Evolutionary conservation across 2,113 vertebrate genomes (phyloP).

Genomic region (Cebidichthys violaceus): DNA sequence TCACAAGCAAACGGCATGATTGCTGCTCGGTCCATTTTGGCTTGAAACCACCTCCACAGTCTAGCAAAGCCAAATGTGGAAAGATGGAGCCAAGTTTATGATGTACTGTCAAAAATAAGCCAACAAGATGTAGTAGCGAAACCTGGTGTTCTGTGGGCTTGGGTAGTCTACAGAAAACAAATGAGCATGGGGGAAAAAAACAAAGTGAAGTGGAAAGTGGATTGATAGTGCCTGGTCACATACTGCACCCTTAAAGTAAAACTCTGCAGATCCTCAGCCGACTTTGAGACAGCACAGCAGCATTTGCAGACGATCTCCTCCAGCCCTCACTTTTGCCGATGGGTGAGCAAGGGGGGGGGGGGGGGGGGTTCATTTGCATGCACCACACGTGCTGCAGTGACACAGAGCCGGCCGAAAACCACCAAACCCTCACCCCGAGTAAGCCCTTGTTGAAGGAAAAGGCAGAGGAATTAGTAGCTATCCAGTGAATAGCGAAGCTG

Average conservation of each 20-base stretch:
- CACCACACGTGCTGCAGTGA: not conserved
- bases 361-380: not conserved
- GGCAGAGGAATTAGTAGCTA: not conserved
- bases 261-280: not conserved
- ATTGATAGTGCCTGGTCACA: no score
- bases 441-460: not conserved
- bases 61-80: not conserved
- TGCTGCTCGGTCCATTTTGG: not conserved
- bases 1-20: conserved; percentile 1
- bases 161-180: not conserved
- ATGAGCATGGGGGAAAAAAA: no score
- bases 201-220: no score
- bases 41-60: not conserved
- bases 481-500: not conserved
- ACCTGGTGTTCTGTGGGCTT: not conserved
- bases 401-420: not conserved
- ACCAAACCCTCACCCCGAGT: not conserved
- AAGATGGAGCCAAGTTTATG: not conserved
- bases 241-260: no score
- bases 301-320: not conserved
- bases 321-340: not conserved
- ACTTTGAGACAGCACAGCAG: not conserved
- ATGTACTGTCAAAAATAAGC: not conserved
- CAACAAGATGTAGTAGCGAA: not conserved
- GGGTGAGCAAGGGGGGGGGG: not conserved